Evolutionary conservation across 2,888 invertebrate species (phyloP).

Genomic region (Phaonia tiefii): DNA sequence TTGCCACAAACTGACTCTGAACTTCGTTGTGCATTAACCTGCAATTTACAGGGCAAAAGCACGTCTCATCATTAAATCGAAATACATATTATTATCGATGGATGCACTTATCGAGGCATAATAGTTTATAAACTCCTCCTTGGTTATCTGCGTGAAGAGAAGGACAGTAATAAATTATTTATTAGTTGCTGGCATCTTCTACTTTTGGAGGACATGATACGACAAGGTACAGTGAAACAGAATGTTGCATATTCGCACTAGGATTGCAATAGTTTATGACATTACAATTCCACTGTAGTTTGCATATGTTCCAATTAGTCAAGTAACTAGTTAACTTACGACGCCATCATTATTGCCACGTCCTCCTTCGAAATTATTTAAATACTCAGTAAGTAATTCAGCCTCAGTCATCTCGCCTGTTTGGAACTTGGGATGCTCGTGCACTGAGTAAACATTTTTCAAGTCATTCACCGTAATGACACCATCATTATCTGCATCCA

Average conservation of each 20-base stretch:
- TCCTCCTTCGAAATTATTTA: constrained; percentile 91
- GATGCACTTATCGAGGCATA: constrained; percentile 96
- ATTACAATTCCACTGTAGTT: not conserved
- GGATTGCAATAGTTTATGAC: not conserved
- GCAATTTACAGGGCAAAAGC: constrained; percentile 89
- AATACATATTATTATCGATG: constrained; percentile 96
- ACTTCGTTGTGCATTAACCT: not conserved
- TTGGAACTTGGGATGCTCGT: constrained; percentile 89
- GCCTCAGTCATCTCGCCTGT: constrained; percentile 94
- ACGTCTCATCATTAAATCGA: constrained; percentile 96
- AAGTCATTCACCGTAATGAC: constrained; percentile 89
- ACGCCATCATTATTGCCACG: constrained; percentile 85
- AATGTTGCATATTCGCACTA: not conserved
- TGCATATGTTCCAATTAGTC: not conserved
- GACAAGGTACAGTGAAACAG: not conserved
- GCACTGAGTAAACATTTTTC: constrained; percentile 89
- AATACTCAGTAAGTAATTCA: constrained; percentile 88
- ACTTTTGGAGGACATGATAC: not conserved
- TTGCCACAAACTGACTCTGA: too few relatives aligned
- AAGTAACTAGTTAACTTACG: constrained; percentile 80
- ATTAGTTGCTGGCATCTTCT: not conserved
- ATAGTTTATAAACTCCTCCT: constrained; percentile 96
- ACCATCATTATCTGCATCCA: constrained; percentile 94
- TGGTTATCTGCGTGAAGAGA: constrained; percentile 81
- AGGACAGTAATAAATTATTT: not conserved